Conservation (phyloP, 1,140 invertebrate species). For the Halyomorpha halys region DNA sequence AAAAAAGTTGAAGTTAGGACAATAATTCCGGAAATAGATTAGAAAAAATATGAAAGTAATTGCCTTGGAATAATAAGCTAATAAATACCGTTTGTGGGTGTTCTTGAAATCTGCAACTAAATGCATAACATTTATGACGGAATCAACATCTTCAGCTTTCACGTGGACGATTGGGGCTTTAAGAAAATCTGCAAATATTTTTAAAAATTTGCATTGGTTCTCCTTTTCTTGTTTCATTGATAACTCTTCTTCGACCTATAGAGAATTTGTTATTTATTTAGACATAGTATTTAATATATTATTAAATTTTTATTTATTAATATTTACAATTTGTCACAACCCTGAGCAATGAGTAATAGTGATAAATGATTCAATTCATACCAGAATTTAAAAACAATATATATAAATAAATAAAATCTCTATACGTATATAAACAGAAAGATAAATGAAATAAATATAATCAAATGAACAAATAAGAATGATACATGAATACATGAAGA, state of each 20-base stretch:
- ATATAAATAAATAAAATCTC: too few relatives aligned
- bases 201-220: conserved; percentile 51
- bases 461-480: too few relatives aligned
- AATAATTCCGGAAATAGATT: too few relatives aligned
- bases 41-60: conserved; percentile 46
- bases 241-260: conserved; percentile 2
- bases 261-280: background rate
- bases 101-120: conserved; percentile 76
- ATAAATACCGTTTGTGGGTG: conserved; percentile 76
- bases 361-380: background rate
- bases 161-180: conserved; percentile 90
- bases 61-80: too few relatives aligned
- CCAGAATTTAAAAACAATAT: too few relatives aligned
- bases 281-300: background rate
- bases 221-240: conserved; percentile 36
- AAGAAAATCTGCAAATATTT: conserved; percentile 74
- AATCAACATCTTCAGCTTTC: conserved; percentile 86
- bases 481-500: too few relatives aligned
- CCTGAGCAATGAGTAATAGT: background rate
- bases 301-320: background rate
- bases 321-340: background rate
- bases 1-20: too few relatives aligned
- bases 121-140: conserved; percentile 73
- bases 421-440: too few relatives aligned
- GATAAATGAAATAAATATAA: too few relatives aligned